Base-by-base conservation (phyloP, 1,140 invertebrate genomes). In the Plodia interpunctella region DNA sequence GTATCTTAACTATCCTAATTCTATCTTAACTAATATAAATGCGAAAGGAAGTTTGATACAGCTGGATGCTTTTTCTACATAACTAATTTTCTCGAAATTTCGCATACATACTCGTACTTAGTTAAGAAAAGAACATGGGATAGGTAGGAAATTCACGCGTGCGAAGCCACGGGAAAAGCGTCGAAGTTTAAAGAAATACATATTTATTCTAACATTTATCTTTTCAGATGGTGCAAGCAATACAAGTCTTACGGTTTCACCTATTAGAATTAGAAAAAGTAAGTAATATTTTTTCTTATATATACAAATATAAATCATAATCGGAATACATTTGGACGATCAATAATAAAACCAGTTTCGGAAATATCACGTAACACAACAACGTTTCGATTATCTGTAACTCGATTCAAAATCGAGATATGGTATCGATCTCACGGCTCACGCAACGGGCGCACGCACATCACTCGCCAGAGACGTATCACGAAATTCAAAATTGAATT, bases 211-310 rank as follows among this genome's bases (percentile, higher is more conserved):
- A 1, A 10, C 25, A 4, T 53, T 25, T 93, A 90, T 91, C 83
- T 80, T 96, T 96, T 72, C 95, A 99, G 98, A 99, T 99, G 99
- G 97, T 99, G 88, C 98, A 99, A 94, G 97, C 98, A 89, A 99
- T 99, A 92, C 98, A 99, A 95, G 99, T 99, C 80, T 94, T 99
- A 91, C 95, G 99, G 93, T 99, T 99, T 97, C 99, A 99, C 94
- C 95, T 99, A 90, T 94, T 99, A 93, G 99, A 99, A 94, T 95
- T 99, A 93, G 99, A 99, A 98, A 99, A 99, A 96, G 99, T 99
- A 93, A 97, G 95, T 92, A 68, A 83, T 55, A 49, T 57, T 55
- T 60, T 62, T 55, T 67, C 64, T 13, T 52, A 66, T 52, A 50
- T 32, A 32, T 25, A 32, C 30, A 32, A 32, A 8, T 32, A 9